Evolutionary conservation across 2,113 vertebrate species (phyloP), one percentile per base, ranked within the genome.

Genomic region (Thalassarche chlororhynchos): DNA sequence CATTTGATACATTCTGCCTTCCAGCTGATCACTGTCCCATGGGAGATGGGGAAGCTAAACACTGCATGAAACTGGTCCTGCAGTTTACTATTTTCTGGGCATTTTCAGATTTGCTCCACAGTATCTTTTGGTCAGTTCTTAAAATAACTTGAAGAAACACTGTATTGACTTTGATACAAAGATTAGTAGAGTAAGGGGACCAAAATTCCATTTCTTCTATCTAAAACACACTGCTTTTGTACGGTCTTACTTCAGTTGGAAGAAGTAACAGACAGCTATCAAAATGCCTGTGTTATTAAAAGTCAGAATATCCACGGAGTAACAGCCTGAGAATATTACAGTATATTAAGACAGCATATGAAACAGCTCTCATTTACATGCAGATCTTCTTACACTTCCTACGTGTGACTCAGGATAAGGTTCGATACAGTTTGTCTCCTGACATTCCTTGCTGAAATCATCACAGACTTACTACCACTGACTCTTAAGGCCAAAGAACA

Each of bases 331-430:
- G 61, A 91, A 71, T 82, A 79, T 65, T 72, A 76, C 16, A 54
- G 23, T 89, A 29, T 84, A 58, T 90, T 93, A 75, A 84, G 29
- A 55, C 10, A 92, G 23, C n/a, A 44, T 90, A 70, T 81, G 72
- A 96, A 96, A 77, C 6, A 86, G 28, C 7, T 82, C 42, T 72
- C 65, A 84, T 94, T 96, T 85, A 42, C 54, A 65, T 84, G 16
- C 65, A 91, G 57, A n/a, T 71, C n/a, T 76, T 88, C 76, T 93
- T 89, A 69, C 44, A 65, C 66, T 89, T 91, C 86, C 91, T 87
- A 19, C 20, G 6, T 31, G 28, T 60, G 70, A 79, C 40, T 66
- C 52, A 65, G 36, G 60, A 71, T 68, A 49, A 65, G 18, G 36
- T 74, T 93, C 2, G 2, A 61, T 74, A 40, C 46, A 68, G 60